Conservation (phyloP, 2,888 invertebrate species). For the Orthosia incerta region DNA sequence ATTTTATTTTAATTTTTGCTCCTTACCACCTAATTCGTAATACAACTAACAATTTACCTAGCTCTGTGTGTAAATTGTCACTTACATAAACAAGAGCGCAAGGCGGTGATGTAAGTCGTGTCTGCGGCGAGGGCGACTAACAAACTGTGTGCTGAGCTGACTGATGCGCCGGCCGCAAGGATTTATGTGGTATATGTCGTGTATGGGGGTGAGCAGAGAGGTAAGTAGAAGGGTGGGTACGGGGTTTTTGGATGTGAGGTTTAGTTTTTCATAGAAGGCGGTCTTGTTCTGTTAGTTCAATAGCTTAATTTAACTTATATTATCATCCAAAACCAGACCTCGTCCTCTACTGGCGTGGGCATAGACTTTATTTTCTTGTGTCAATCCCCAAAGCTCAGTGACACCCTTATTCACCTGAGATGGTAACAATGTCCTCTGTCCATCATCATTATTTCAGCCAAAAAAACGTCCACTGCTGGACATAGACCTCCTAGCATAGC, state of each 20-base stretch:
- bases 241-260: neutral
- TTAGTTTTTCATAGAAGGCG: neutral
- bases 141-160: slow-evolving; percentile 56
- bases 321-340: too few species aligned
- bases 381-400: too few species aligned
- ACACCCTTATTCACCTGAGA: too few species aligned
- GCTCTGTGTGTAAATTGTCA: slow-evolving; percentile 10
- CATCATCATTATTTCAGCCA: too few species aligned
- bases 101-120: slow-evolving; percentile 36
- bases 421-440: too few species aligned
- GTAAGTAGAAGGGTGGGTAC: neutral
- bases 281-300: too few species aligned
- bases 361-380: too few species aligned
- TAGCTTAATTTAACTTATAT: too few species aligned
- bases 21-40: neutral
- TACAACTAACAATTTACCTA: slow-evolving; percentile 3
- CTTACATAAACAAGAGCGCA: slow-evolving; percentile 26
- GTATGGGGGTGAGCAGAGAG: neutral
- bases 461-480: too few species aligned
- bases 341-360: too few species aligned
- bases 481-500: too few species aligned
- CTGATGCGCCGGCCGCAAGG: slow-evolving; percentile 19
- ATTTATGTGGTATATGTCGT: slow-evolving; percentile 26
- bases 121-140: slow-evolving; percentile 50
- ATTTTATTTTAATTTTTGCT: neutral